Evolutionary conservation across 2,113 vertebrate genomes (phyloP).

Genomic region (Choloepus hoffmanni): DNA sequence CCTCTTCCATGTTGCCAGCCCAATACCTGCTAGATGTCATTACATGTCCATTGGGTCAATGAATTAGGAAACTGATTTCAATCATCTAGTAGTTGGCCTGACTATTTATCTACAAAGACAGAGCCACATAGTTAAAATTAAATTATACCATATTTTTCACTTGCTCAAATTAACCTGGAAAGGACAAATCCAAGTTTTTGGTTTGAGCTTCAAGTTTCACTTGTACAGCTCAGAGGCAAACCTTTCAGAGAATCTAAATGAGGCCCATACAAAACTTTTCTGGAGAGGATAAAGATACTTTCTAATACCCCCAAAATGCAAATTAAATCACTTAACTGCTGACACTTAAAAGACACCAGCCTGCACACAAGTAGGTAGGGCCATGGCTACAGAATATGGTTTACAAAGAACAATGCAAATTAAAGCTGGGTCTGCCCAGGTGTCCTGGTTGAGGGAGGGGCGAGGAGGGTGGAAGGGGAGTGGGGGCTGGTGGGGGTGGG

Average conservation of each 20-base stretch:
- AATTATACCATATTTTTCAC: neutral
- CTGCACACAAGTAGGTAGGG: neutral
- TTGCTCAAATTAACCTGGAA: conserved; percentile 27
- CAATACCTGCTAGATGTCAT: neutral
- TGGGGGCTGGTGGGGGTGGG: neutral
- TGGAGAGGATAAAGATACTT: neutral
- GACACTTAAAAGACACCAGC: neutral
- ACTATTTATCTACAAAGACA: neutral
- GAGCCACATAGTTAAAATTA: neutral
- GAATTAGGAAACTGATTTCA: neutral
- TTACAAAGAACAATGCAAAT: neutral
- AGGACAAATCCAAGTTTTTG: neutral
- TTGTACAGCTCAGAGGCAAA: conserved; percentile 4
- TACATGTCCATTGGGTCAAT: neutral
- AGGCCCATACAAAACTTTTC: neutral
- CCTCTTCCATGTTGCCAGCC: neutral
- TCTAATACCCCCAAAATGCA: neutral
- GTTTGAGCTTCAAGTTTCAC: neutral
- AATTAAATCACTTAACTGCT: neutral
- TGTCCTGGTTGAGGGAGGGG: too few species aligned
- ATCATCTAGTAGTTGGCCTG: neutral
- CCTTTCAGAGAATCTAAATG: neutral
- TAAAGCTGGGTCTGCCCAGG: neutral
- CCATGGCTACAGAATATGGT: neutral
- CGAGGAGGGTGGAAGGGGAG: too few species aligned